Base-by-base conservation (phyloP, 2,797 vertebrate genomes). In the Sebastes kiyomatsui region DNA sequence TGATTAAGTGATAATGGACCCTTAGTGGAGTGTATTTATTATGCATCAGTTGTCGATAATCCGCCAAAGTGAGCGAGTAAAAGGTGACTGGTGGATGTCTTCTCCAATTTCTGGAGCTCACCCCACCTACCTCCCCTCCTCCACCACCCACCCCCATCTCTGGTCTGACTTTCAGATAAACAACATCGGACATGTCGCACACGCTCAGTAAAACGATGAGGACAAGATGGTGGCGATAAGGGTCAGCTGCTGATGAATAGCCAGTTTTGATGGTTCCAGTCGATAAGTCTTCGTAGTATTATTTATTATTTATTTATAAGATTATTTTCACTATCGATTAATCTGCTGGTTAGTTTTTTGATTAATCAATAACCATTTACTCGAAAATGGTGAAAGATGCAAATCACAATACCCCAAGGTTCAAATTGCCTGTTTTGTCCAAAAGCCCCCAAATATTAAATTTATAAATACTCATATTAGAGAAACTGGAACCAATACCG, bases 21-120 rank as follows among this genome's bases (percentile, higher is more conserved):
- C 94, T 96, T 94, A 96, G 95, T 96, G 94, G 95, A 96, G 96
- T 95, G 96, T 96, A 96, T 96, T 96, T 96, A 96, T 96, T 96
- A 96, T 96, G 96, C 96, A 96, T 96, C 95, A 96, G 94, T 93
- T 95, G 95, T 96, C 95, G 85, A 96, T 96, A 96, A 96, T 95
- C 94, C 87, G 92, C 88, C 94, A 95, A 94, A 94, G 94, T 92
- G 93, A 94, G 95, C 90, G 94, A 96, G 95, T 95, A 94, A 96
- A 96, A 95, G 95, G 95, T 96, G 96, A 95, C 94, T 95, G 94
- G 87, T 95, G 94, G 93, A 94, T 87, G 93, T 95, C 94, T 89
- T 95, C 95, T 96, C 94, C 87, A 85, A 92, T 96, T 96, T 95
- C 95, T 89, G 82, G 25, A 89, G 85, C 83, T 60, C 70, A 30